Evolutionary conservation across 2,888 invertebrate genomes (phyloP).

Genomic region (Drosophila histrio): DNA sequence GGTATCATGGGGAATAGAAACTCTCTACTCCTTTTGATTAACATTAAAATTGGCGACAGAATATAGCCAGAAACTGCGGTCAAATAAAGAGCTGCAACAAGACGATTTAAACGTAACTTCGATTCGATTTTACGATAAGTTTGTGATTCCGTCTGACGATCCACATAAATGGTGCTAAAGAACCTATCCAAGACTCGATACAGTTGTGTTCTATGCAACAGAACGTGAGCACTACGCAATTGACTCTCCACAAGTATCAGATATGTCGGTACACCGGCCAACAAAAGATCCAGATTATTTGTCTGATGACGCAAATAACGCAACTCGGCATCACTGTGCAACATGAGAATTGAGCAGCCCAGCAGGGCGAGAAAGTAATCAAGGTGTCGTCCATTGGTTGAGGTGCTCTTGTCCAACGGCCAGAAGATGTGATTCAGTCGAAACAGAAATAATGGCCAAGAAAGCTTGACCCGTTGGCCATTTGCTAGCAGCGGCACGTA

Average conservation of each 20-base stretch:
- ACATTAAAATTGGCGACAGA: slow-evolving; percentile 40
- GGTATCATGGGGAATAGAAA: slow-evolving; percentile 64
- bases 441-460: slow-evolving; percentile 63
- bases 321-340: slow-evolving; percentile 69
- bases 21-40: slow-evolving; percentile 34
- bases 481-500: slow-evolving; percentile 68
- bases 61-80: slow-evolving; percentile 46
- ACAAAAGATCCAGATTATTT: slow-evolving; percentile 56
- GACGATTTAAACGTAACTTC: slow-evolving; percentile 48
- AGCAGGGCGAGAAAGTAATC: slow-evolving; percentile 47
- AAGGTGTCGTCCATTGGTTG: slow-evolving; percentile 20
- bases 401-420: slow-evolving; percentile 67
- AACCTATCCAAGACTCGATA: slow-evolving; percentile 63
- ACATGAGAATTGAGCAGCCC: slow-evolving; percentile 45
- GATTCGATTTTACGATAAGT: slow-evolving; percentile 47
- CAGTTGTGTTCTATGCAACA: slow-evolving; percentile 39
- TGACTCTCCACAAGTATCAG: slow-evolving; percentile 70
- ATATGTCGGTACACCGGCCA: slow-evolving; percentile 72
- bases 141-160: slow-evolving; percentile 45
- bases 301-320: slow-evolving; percentile 56
- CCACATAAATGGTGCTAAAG: slow-evolving; percentile 69
- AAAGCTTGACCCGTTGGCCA: slow-evolving; percentile 59
- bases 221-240: slow-evolving; percentile 59
- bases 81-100: slow-evolving; percentile 58
- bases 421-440: slow-evolving; percentile 73